phyloP scores from a whole-genome alignment of 2,113 vertebrate species.

The Pyrgilauda ruficollis region DNA sequence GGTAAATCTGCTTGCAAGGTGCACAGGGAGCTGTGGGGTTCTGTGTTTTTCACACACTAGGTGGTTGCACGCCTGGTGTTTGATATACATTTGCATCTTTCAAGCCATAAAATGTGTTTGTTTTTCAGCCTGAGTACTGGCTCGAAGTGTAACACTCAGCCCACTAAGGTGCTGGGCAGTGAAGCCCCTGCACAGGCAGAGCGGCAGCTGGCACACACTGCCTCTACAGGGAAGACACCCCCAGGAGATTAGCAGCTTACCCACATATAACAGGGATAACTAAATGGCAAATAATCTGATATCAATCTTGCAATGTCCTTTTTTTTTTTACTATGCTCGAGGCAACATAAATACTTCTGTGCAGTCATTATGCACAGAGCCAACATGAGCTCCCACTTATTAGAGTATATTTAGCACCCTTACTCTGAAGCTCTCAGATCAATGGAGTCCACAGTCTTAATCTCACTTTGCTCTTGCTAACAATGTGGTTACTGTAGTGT shows the following conservation, averaged over 20 bases:
- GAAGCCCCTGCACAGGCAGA: neutral
- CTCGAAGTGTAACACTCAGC: neutral
- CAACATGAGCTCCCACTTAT: constrained; percentile 32
- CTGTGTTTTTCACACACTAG: neutral
- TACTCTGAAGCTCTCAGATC: constrained; percentile 28
- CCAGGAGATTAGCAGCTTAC: constrained; percentile 3
- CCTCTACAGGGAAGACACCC: neutral
- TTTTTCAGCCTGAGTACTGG: neutral
- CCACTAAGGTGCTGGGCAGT: neutral
- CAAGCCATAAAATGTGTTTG: neutral
- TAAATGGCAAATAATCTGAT: constrained; percentile 36
- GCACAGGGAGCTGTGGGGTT: fast-evolving
- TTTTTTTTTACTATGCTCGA: neutral
- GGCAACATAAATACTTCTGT: constrained; percentile 48
- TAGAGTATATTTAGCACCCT: constrained; percentile 46
- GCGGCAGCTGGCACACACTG: neutral
- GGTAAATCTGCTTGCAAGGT: neutral
- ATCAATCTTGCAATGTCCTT: constrained; percentile 42
- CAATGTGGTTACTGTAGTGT: constrained; percentile 29
- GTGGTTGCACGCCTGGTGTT: neutral
- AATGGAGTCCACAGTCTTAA: constrained; percentile 34
- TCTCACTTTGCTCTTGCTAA: constrained; percentile 34
- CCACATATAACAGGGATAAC: constrained; percentile 28
- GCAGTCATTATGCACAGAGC: constrained; percentile 13
- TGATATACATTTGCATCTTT: neutral